Base-by-base conservation (phyloP, 2,888 invertebrate genomes). In the Athalia rosae region DNA sequence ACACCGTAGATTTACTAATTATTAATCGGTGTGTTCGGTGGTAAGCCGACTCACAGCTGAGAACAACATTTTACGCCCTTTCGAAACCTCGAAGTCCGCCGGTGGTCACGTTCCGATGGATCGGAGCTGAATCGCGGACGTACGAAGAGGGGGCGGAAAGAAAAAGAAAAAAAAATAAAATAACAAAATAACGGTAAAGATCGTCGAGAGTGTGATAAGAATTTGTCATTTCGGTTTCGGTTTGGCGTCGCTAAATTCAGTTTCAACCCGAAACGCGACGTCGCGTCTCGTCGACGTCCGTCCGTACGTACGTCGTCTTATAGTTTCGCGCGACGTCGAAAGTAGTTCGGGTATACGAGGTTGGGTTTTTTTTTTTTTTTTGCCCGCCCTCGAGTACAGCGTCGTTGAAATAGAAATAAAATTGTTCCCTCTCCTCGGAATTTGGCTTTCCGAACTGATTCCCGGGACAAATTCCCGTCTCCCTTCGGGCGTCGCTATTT, bases 1-100 rank as follows among this genome's bases (percentile, higher is more conserved):
- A 74, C 79, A 79, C 43, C 79, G 80, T 81, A 79, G n/a, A n/a
- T n/a, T 84, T 84, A 83, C 82, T 84, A 84, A 84, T 84, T 84
- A 83, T 82, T 74, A 74, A 74, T 81, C 79, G 79, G 63, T 28
- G 0, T 28, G 28, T 28, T n/a, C n/a, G 28, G 28, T 78, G 83
- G 80, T 84, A 81, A 84, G 80, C 82, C 80, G 47, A 63, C 64
- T 66, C 58, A 76, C 58, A 76, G 11, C 69, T 61, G 53, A 56
- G 67, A 56, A 56, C 43, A 56, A 56, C 43, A 43, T 61, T 11
- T 45, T 45, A 48, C 28, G 28, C 43, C 74, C 74, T 61, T 50
- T 62, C 11, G 45, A n/a, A 74, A 11, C 28, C n/a, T 47, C 8
- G 0, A 7, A 56, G 41, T 58, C 45, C 45, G 45, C 45, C 0